phyloP scores from a whole-genome alignment of 2,797 vertebrate species.

The Vireo griseus region DNA sequence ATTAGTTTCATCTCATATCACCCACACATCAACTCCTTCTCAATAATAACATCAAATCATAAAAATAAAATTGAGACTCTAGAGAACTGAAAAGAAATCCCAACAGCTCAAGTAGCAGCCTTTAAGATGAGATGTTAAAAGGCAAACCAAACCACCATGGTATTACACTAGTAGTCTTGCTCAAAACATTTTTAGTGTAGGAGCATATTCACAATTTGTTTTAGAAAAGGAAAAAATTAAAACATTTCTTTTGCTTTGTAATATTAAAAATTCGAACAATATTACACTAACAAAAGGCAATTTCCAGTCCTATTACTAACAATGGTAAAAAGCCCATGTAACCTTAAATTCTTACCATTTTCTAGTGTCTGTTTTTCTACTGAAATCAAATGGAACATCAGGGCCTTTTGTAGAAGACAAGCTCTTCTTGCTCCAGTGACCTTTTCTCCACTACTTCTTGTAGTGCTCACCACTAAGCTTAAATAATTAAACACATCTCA shows the following conservation, averaged over 20 bases:
- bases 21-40: background rate
- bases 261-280: background rate
- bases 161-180: background rate
- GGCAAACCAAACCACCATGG: background rate
- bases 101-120: background rate
- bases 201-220: background rate
- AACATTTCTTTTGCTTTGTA: background rate
- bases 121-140: background rate
- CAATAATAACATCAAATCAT: background rate
- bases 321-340: background rate
- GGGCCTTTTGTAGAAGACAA: background rate
- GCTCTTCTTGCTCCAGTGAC: background rate
- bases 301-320: background rate
- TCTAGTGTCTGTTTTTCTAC: background rate
- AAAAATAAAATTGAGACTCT: background rate
- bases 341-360: conserved; percentile 16
- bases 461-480: background rate
- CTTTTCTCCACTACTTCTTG: background rate
- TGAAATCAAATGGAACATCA: background rate
- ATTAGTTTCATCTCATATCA: background rate
- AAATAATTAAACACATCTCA: background rate
- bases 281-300: background rate
- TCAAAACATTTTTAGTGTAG: background rate
- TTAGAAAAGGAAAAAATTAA: background rate
- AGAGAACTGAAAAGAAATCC: background rate